These are phyloP conservation scores for Erpobdella octoculata DNA, from an alignment of 2,888 invertebrate species.

Conservation along the genomic window DNA sequence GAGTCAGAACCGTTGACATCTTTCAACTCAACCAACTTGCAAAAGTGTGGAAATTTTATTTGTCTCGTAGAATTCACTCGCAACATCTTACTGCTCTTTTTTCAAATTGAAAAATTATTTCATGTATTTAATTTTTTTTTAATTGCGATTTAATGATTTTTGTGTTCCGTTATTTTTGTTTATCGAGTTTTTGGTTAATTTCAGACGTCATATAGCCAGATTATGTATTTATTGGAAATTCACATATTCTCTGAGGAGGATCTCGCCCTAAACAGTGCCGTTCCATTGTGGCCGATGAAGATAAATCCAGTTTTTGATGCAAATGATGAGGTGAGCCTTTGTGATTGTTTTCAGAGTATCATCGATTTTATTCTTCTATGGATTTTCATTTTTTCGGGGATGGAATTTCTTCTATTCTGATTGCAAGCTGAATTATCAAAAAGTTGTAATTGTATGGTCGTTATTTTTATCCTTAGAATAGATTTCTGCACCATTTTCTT, in stretches of 20 bases:
- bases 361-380: not conserved
- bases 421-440: too few relatives aligned
- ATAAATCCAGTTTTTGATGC: constrained; percentile 74
- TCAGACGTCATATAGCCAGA: constrained; percentile 46
- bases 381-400: not conserved
- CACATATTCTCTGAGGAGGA: constrained; percentile 68
- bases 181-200: not conserved
- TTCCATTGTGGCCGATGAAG: constrained; percentile 72
- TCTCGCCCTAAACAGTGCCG: constrained; percentile 69
- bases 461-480: too few relatives aligned
- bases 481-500: too few relatives aligned
- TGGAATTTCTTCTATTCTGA: too few relatives aligned
- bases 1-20: constrained; percentile 67
- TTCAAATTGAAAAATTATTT: too few relatives aligned
- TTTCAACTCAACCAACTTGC: constrained; percentile 66
- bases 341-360: not conserved
- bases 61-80: too few relatives aligned
- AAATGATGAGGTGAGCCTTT: constrained; percentile 59
- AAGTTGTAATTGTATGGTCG: too few relatives aligned
- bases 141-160: not conserved
- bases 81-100: not conserved
- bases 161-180: not conserved
- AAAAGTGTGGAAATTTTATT: constrained; percentile 45
- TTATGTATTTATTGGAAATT: constrained; percentile 64
- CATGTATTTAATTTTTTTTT: not conserved